Evolutionary conservation across 1,140 invertebrate genomes (phyloP), one percentile per base, ranked within the genome.

Genomic region (Nilaparvata lugens): DNA sequence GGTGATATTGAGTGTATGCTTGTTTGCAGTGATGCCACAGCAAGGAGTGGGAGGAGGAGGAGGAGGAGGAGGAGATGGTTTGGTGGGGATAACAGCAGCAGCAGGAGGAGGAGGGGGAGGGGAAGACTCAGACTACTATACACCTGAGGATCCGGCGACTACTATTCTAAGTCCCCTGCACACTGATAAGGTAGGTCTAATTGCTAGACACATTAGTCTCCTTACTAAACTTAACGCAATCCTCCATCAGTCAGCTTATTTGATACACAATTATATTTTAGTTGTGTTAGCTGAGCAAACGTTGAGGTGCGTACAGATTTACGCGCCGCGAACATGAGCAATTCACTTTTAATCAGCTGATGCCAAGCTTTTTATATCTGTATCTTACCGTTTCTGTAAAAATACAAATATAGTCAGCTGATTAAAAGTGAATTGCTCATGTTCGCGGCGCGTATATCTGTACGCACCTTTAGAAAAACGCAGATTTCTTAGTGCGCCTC

Each of bases 101-200:
- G n/a, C 45, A 42, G 51, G 31, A 18, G 21, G 16, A 24, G 31
- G 21, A 25, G 56, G 35, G 21, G 21, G 64, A 14, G 64, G 68
- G 7, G 83, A 85, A 35, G 84, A 86, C 71, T 85, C 83, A 6
- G 84, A 86, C 71, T 85, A 85, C 73, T 86, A 84, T 72, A 85
- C 84, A 2, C 84, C 84, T 0, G 84, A 86, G 69, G 84, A 86
- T 71, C 80, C 82, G 38, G 75, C 77, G 58, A 82, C 82, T 52
- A 79, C 78, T 53, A 81, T 82, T 67, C 73, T 83, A 62, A 80
- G 79, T 60, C 75, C 78, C 42, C 68, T 73, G n/a, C 63, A 70
- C 23, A 55, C 65, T 67, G 63, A 70, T 65, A 38, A 62, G 68
- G 40, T 72, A 62, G 21, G 16, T n/a, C n/a, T n/a, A n/a, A n/a